These are phyloP conservation scores for Philhelius pedissequus DNA, from an alignment of 2,888 invertebrate species.

Conservation along the genomic window DNA sequence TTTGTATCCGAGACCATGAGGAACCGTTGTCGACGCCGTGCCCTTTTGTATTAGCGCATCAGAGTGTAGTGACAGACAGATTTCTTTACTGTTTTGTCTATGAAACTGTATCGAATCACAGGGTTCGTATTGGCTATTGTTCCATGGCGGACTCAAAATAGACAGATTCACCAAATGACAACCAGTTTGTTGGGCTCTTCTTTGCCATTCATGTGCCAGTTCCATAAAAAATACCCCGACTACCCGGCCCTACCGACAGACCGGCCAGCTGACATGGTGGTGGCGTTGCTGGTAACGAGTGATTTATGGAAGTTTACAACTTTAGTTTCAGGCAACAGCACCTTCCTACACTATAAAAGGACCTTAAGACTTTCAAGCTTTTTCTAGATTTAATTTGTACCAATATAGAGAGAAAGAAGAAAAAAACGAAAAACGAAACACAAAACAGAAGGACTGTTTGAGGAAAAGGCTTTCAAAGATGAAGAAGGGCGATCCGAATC, in stretches of 20 bases:
- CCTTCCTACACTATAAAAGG: conserved; percentile 8
- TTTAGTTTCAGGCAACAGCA: conserved; percentile 44
- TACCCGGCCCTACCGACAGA: background rate
- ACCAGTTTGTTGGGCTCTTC: conserved; percentile 32
- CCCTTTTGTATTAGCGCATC: conserved; percentile 51
- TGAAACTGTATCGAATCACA: background rate
- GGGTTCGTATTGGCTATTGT: conserved; percentile 41
- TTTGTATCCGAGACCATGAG: background rate
- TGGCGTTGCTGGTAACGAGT: conserved; percentile 3
- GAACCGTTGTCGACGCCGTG: conserved; percentile 4
- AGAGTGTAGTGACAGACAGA: conserved; percentile 65
- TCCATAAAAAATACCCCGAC: conserved; percentile 43
- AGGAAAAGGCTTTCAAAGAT: background rate
- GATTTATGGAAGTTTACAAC: conserved; percentile 64
- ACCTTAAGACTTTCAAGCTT: conserved; percentile 43
- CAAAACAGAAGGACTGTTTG: conserved; percentile 29
- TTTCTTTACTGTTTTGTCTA: conserved; percentile 23
- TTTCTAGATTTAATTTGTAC: conserved; percentile 51
- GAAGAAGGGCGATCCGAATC: conserved; percentile 17
- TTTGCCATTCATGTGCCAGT: conserved; percentile 44
- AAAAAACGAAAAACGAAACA: background rate
- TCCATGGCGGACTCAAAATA: conserved; percentile 33
- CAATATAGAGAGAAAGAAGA: conserved; percentile 1
- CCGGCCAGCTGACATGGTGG: no score
- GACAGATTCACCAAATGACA: conserved; percentile 54